Conservation (phyloP, 2,113 vertebrate species). For the Pampusana beccarii region DNA sequence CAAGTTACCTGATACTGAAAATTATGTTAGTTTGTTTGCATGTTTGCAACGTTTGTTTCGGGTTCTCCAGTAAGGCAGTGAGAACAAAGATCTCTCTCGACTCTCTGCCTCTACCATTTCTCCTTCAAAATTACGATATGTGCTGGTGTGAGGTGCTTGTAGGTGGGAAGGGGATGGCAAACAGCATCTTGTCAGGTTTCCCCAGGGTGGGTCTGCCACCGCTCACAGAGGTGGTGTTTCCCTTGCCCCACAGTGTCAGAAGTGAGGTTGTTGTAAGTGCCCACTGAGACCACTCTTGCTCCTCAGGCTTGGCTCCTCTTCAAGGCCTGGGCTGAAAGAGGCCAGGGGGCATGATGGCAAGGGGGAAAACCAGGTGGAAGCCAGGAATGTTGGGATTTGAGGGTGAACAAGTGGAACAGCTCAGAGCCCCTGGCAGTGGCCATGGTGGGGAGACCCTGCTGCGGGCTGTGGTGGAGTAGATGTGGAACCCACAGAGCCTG, state of each 20-base stretch:
- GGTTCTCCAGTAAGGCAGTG: not conserved
- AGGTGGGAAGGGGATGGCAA: not conserved
- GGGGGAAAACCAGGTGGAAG: not conserved
- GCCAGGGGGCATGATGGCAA: not conserved
- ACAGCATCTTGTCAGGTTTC: not conserved
- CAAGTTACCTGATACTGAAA: not conserved
- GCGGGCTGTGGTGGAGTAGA: not conserved
- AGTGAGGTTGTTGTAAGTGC: not conserved
- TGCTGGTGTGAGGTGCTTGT: not conserved
- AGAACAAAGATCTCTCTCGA: not conserved
- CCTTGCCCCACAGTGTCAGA: not conserved
- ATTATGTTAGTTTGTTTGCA: not conserved
- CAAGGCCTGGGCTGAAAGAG: not conserved
- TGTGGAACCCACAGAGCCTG: not conserved
- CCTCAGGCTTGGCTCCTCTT: not conserved
- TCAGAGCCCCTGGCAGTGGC: not conserved
- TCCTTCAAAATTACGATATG: not conserved
- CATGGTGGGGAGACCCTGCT: accelerated
- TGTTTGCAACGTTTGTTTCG: not conserved
- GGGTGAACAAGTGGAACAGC: not conserved
- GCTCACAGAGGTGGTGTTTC: accelerated
- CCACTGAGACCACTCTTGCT: not conserved
- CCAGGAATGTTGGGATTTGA: not conserved
- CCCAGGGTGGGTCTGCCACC: not conserved
- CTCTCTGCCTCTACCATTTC: not conserved